These are phyloP conservation scores for Geotrupes spiniger DNA, from an alignment of 2,888 invertebrate species.

Conservation along the genomic window DNA sequence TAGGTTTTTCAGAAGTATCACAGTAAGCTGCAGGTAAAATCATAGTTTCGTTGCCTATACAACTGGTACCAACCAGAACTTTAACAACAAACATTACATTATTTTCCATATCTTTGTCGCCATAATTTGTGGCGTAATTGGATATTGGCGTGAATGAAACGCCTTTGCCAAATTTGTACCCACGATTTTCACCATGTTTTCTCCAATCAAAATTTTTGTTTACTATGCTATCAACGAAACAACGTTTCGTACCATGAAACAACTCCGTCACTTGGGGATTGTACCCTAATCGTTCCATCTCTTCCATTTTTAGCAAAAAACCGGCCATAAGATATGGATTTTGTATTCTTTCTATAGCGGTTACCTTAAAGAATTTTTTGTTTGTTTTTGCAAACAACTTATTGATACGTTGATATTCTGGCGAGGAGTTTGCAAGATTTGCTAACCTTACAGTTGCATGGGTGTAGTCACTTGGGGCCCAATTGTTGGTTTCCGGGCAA, in stretches of 20 bases:
- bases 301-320: constrained; percentile 16
- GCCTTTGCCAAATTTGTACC: constrained; percentile 10
- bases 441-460: background rate
- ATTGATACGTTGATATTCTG: background rate
- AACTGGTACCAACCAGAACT: constrained; percentile 14
- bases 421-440: background rate
- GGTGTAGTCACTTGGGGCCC: background rate
- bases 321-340: constrained; percentile 14
- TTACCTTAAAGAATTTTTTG: constrained; percentile 8
- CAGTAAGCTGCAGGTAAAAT: constrained; percentile 25
- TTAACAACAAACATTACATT: constrained; percentile 13
- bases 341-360: constrained; percentile 11
- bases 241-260: constrained; percentile 14
- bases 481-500: background rate
- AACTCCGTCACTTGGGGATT: background rate
- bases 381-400: constrained; percentile 1
- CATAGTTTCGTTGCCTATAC: constrained; percentile 25
- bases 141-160: constrained; percentile 12
- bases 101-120: background rate
- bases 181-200: constrained; percentile 2
- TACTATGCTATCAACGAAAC: constrained; percentile 1
- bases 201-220: constrained; percentile 16
- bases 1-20: constrained; percentile 27
- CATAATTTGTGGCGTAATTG: constrained; percentile 11
- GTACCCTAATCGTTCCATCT: constrained; percentile 3